Evolutionary conservation across 2,797 vertebrate species (phyloP), one percentile per base, ranked within the genome.

Genomic region (Anguilla marmorata): DNA sequence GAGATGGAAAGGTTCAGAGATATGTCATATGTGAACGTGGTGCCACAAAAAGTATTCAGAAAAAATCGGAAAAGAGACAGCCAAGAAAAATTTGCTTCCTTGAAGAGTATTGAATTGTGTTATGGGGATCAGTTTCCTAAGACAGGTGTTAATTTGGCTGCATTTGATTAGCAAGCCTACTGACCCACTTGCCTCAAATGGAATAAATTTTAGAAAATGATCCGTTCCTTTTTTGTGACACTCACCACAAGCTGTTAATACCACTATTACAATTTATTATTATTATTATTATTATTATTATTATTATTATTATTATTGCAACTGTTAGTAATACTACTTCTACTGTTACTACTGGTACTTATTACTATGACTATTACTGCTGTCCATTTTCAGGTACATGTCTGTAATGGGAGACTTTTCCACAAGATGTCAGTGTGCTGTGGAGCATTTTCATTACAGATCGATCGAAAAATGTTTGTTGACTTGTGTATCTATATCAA

Each of bases 361-460:
- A 94, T 94, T 94, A 94, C 95, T 94, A 95, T 94, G 94, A 50
- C 41, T 82, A 37, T 95, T 94, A 95, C 94, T 95, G 94, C 96
- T 96, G 94, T 96, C 93, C 94, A 96, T 88, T 88, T 88, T 85
- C 94, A 96, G 96, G 94, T 96, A 95, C 84, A 89, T 85, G 84
- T 96, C 94, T 96, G 96, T 96, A 93, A 96, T 94, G 93, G 92
- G 94, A 95, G 94, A 94, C 94, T 92, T 92, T 79, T 88, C 87
- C 95, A 95, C 95, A 92, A 94, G 94, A 95, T 96, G 96, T 95
- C 95, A 94, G 95, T 96, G 96, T 96, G 96, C 95, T 95, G 95
- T 96, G 95, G 95, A 96, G 94, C 96, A 94, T 96, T 96, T 95
- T 95, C 96, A 96, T 96, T 95, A 94, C 92, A 90, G 93, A 94